Percentiles rank a stretch among this genome's conserved stretches.
phyloP scores from a whole-genome alignment of 2,797 vertebrate species.

The Halcyon badia region DNA sequence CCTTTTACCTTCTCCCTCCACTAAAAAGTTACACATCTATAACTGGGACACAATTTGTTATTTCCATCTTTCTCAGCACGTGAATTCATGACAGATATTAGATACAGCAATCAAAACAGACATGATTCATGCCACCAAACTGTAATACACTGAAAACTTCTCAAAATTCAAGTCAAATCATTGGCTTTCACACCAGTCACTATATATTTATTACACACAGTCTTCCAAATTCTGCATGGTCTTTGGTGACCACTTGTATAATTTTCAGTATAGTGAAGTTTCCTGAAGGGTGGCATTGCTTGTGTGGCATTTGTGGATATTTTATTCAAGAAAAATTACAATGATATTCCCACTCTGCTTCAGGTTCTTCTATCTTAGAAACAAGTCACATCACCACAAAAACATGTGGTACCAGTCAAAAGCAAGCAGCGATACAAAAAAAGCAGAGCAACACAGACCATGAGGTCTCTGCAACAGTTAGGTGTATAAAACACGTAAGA shows the following conservation, averaged over 20 bases:
- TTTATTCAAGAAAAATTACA: neutral
- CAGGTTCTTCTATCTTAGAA: neutral
- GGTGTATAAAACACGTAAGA: rapidly evolving
- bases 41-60: neutral
- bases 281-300: neutral
- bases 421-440: neutral
- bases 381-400: neutral
- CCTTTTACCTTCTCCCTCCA: neutral
- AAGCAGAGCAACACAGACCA: neutral
- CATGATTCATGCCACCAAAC: neutral
- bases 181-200: neutral
- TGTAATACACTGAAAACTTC: neutral
- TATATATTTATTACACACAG: neutral
- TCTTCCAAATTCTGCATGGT: neutral
- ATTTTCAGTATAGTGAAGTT: neutral
- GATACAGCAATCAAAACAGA: neutral
- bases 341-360: neutral
- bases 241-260: neutral
- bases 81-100: neutral
- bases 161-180: neutral
- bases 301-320: neutral
- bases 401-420: neutral
- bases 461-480: neutral
- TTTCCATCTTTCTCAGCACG: neutral
- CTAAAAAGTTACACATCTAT: neutral